Conservation (phyloP, 2,888 invertebrate species). For the Agriopis leucophaearia region DNA sequence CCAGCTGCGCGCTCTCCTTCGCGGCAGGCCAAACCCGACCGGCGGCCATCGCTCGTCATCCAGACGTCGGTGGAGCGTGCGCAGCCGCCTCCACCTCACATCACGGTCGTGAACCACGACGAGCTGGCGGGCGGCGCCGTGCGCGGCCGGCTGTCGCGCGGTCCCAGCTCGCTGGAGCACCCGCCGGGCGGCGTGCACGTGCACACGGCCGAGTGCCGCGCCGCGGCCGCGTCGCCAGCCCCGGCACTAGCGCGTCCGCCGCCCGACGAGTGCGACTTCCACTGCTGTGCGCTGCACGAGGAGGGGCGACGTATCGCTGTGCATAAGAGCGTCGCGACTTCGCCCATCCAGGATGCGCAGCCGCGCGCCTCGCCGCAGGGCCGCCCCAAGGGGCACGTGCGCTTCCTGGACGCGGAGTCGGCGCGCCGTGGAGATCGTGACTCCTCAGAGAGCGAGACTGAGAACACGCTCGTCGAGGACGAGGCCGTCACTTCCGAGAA, state of each 20-base stretch:
- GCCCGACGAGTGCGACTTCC: slow-evolving; percentile 97
- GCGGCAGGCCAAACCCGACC: slow-evolving; percentile 83
- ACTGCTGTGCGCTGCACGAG: slow-evolving; percentile 97
- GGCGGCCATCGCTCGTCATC: slow-evolving; percentile 90
- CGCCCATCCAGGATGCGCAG: slow-evolving; percentile 94
- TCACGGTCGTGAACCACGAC: slow-evolving; percentile 97
- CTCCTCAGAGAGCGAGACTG: slow-evolving; percentile 97
- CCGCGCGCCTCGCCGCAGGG: slow-evolving; percentile 89
- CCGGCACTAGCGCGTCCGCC: slow-evolving; percentile 88
- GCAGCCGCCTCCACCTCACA: slow-evolving; percentile 92
- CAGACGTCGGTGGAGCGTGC: slow-evolving; percentile 91
- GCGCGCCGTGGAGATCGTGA: slow-evolving; percentile 90
- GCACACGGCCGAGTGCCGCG: slow-evolving; percentile 92
- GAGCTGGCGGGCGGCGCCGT: slow-evolving; percentile 84
- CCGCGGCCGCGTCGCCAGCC: slow-evolving; percentile 84
- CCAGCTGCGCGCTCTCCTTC: slow-evolving; percentile 85
- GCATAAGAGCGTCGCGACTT: slow-evolving; percentile 96
- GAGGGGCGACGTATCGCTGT: slow-evolving; percentile 96
- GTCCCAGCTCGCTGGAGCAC: slow-evolving; percentile 86
- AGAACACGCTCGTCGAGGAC: slow-evolving; percentile 97
- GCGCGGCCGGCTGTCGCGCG: slow-evolving; percentile 91
- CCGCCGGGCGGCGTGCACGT: slow-evolving; percentile 85
- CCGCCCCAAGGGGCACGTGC: slow-evolving; percentile 92
- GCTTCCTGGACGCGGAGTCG: slow-evolving; percentile 93
- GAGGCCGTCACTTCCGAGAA: slow-evolving; percentile 96